phyloP scores from a whole-genome alignment of 2,888 invertebrate species.

The Apamea epomidion region DNA sequence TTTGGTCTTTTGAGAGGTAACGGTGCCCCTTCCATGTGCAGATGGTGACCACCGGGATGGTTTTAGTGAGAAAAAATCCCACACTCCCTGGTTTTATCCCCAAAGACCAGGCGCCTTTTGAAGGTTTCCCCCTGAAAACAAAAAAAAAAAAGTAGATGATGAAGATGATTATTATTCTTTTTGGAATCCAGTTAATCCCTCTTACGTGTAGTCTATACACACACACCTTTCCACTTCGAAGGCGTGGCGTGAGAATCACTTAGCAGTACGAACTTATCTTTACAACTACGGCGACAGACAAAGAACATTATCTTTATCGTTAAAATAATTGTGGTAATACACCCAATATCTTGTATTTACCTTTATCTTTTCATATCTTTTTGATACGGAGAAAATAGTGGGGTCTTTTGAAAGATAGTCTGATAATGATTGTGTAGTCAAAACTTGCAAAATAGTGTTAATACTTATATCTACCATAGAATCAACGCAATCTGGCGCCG shows the following conservation, averaged over 20 bases:
- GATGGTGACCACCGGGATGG: too few relatives aligned
- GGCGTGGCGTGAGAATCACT: slow-evolving; percentile 16
- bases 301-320: slow-evolving; percentile 10
- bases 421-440: neutral
- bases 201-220: too few relatives aligned
- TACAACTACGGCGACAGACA: slow-evolving; percentile 1
- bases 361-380: slow-evolving; percentile 11
- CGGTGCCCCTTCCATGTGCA: too few relatives aligned
- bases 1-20: too few relatives aligned
- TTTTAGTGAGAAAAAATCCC: too few relatives aligned
- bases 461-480: too few relatives aligned
- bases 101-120: too few relatives aligned
- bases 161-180: neutral
- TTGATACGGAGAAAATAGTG: slow-evolving; percentile 1
- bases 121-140: too few relatives aligned
- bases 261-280: slow-evolving; percentile 5
- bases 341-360: slow-evolving; percentile 23
- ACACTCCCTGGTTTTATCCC: too few relatives aligned
- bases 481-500: too few relatives aligned
- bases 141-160: neutral
- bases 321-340: slow-evolving; percentile 16
- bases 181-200: neutral
- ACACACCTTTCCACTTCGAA: neutral
- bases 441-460: too few relatives aligned
- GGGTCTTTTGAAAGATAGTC: neutral